Evolutionary conservation across 1,140 invertebrate species (phyloP).

Genomic region (Halictus rubicundus): DNA sequence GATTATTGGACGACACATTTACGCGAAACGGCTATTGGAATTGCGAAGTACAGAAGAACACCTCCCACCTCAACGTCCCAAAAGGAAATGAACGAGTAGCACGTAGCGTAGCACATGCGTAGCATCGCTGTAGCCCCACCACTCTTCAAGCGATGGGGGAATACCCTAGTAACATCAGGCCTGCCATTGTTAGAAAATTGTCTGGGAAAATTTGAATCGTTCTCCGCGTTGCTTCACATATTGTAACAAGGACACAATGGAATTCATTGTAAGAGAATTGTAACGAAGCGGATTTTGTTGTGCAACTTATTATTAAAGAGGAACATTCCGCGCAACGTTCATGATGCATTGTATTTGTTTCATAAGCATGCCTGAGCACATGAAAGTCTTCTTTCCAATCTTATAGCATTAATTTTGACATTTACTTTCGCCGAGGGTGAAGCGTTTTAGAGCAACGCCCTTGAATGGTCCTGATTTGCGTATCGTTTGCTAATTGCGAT

Average conservation of each 20-base stretch:
- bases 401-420: no score
- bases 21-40: background rate
- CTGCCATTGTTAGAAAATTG: background rate
- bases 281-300: background rate
- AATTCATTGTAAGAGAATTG: background rate
- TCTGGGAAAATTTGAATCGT: constrained; percentile 1
- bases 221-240: background rate
- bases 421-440: background rate
- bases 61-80: constrained; percentile 25
- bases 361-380: no score
- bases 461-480: background rate
- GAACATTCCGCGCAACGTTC: background rate
- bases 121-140: background rate
- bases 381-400: no score
- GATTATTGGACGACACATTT: constrained; percentile 1
- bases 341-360: no score
- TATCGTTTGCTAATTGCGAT: background rate
- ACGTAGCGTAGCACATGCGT: background rate
- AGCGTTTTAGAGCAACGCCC: background rate
- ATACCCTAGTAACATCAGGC: constrained; percentile 13
- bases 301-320: background rate
- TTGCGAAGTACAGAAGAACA: background rate
- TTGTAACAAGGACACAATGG: constrained; percentile 5
- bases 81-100: constrained; percentile 66
- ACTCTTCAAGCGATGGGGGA: background rate